These are phyloP conservation scores for Venusia cambrica DNA, from an alignment of 2,888 invertebrate species.

Conservation along the genomic window DNA sequence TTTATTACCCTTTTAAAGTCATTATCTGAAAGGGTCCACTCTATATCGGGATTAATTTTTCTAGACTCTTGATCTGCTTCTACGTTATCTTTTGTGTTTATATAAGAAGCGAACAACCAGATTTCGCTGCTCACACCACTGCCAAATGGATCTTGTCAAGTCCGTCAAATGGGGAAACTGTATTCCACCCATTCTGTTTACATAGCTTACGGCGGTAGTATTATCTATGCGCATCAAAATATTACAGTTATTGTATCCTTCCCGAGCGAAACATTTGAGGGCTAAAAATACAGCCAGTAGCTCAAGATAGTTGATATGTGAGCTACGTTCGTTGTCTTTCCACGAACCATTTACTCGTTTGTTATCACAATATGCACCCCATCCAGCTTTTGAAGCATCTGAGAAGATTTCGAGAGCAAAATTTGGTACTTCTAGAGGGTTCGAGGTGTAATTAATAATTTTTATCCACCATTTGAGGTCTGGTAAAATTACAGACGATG, in stretches of 20 bases:
- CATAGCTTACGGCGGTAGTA: constrained; percentile 10
- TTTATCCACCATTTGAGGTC: neutral
- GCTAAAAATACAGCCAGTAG: neutral
- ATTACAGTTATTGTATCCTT: neutral
- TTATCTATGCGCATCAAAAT: constrained; percentile 7
- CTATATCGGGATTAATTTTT: constrained; percentile 1
- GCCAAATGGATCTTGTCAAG: constrained; percentile 2
- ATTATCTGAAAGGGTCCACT: neutral
- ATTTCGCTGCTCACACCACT: constrained; percentile 11
- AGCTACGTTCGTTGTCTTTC: neutral
- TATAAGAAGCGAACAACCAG: constrained; percentile 5
- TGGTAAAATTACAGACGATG: neutral
- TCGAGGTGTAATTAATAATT: neutral
- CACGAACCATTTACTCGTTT: neutral
- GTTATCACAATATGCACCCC: constrained; percentile 1
- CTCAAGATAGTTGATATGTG: neutral
- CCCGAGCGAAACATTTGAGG: neutral
- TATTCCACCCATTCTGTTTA: constrained; percentile 6
- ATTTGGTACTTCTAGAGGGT: neutral
- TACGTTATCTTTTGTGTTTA: constrained; percentile 2
- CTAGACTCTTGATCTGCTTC: constrained; percentile 3
- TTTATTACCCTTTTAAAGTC: no score
- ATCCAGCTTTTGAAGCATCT: neutral
- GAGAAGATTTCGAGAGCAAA: neutral
- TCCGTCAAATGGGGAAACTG: constrained; percentile 3